Percentiles rank a stretch among this genome's conserved stretches.
These are phyloP conservation scores for Anabacerthia variegaticeps DNA, from an alignment of 2,797 vertebrate genomes.

Conservation along the genomic window DNA sequence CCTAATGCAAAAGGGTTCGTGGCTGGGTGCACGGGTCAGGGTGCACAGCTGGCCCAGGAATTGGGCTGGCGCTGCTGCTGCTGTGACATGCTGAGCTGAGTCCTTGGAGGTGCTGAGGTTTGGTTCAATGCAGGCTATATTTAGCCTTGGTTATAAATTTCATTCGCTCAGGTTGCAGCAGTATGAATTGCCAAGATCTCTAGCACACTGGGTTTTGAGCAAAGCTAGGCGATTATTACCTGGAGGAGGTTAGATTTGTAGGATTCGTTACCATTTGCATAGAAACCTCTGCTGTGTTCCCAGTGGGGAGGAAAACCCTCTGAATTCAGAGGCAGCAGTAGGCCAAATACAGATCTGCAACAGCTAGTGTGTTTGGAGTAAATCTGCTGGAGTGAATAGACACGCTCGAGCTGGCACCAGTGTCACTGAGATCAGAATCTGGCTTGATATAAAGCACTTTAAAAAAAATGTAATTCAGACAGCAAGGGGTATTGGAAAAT, in stretches of 20 bases:
- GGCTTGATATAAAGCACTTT: not conserved
- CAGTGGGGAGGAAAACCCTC: not conserved
- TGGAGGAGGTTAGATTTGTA: not conserved
- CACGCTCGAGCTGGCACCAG: not conserved
- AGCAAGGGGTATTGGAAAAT: slow-evolving; percentile 20
- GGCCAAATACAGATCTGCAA: not conserved
- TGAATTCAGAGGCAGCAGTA: not conserved
- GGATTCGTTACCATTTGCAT: not conserved
- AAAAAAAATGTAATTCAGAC: not conserved
- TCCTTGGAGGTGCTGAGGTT: not conserved
- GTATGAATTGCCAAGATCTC: not conserved
- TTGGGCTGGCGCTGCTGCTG: not conserved
- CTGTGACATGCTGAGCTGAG: not conserved
- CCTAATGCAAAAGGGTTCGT: not conserved
- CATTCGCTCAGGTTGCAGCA: not conserved
- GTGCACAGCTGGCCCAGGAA: not conserved
- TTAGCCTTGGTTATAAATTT: not conserved
- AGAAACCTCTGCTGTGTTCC: not conserved
- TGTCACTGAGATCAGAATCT: slow-evolving; percentile 23
- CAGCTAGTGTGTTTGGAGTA: not conserved
- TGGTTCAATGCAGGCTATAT: not conserved
- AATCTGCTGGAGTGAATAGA: slow-evolving; percentile 9
- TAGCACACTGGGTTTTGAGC: not conserved
- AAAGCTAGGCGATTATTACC: not conserved
- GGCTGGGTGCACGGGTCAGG: not conserved